Base-by-base conservation (phyloP, 1,140 invertebrate genomes). In the Lordiphosa clarofinis region DNA sequence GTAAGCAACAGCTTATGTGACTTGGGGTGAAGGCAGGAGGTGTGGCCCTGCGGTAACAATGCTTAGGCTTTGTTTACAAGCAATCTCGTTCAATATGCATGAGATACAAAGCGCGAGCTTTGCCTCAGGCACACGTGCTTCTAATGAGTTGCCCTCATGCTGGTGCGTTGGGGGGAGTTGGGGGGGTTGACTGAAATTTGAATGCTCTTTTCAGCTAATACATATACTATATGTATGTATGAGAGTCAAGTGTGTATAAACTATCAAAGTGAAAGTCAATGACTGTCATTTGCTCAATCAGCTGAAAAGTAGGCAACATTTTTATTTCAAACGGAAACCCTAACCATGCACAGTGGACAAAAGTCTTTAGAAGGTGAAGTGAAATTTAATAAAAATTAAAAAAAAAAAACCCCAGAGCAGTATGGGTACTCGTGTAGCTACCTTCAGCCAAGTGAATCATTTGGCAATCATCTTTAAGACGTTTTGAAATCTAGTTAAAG, bases 31-130 rank as follows among this genome's bases (percentile, higher is more conserved):
- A 43, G 10, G 1, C 4, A 4, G 2, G 43, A 33, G 35, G 52
- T 24, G 54, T 52, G 43, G 42, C 31, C 33, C 12, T 50, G 10
- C 13, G 37, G 42, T 46, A 54, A 61, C 62, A 67, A 62, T 57
- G 63, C 69, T 57, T 56, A 49, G 54, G 64, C 58, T 39, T 69
- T 74, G 70, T 73, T 73, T 63, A 73, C 70, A 63, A 57, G 55
- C 70, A 64, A 61, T 48, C 70, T 57, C 59, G 70, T 73, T 74
- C 61, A 62, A 74, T 73, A 73, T 74, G 71, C 70, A 68, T 68
- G 65, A 68, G 65, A 63, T 64, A 58, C 65, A 58, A 49, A 46
- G 49, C 65, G 57, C 59, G 37, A 63, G 52, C 31, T 46, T 40
- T n/a, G 33, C 39, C 42, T 21, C 13, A 7, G 37, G 35, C 53